Conservation (phyloP, 2,113 vertebrate species). For the Dromiciops gliroides region DNA sequence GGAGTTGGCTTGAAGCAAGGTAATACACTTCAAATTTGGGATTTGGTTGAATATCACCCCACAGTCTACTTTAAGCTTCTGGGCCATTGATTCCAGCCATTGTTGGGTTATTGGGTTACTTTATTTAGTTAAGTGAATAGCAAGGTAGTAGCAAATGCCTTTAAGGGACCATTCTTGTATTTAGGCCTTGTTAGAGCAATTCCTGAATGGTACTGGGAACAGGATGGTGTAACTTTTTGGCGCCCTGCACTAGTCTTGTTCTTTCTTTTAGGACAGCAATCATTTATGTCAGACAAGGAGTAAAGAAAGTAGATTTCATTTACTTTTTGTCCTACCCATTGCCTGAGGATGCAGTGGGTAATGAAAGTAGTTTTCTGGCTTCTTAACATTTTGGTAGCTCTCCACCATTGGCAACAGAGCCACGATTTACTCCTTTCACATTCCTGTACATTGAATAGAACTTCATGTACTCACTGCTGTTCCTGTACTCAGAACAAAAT, state of each 20-base stretch:
- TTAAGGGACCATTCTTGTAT: constrained; percentile 22
- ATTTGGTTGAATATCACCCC: constrained; percentile 46
- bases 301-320: constrained; percentile 38
- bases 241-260: constrained; percentile 26
- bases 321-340: constrained; percentile 7
- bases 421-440: no score
- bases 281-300: constrained; percentile 38
- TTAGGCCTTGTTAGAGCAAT: constrained; percentile 46
- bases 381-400: background rate
- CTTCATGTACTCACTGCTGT: background rate
- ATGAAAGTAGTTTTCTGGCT: constrained; percentile 13
- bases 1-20: constrained; percentile 47
- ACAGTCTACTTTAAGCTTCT: constrained; percentile 24
- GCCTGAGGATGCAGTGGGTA: constrained; percentile 10
- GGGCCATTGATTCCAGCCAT: background rate
- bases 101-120: constrained; percentile 8
- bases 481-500: background rate
- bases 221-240: constrained; percentile 41
- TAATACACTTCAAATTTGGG: constrained; percentile 63
- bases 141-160: constrained; percentile 33
- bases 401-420: background rate
- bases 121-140: constrained; percentile 36
- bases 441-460: background rate
- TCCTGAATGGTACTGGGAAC: constrained; percentile 47
- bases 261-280: constrained; percentile 45